Evolutionary conservation across 2,113 vertebrate species (phyloP).

Genomic region (Cavia porcellus): DNA sequence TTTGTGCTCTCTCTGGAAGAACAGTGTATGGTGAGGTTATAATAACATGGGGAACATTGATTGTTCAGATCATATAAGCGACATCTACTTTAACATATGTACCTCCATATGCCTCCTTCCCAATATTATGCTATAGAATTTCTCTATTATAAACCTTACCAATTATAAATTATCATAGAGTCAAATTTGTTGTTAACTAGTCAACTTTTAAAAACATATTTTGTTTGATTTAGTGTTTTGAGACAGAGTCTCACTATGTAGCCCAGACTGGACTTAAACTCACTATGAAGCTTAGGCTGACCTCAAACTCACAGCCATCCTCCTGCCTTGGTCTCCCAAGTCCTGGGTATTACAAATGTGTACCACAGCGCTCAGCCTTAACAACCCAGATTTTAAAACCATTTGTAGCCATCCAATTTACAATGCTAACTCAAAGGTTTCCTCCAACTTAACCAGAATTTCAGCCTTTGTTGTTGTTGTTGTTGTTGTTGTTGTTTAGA

Average conservation of each 20-base stretch:
- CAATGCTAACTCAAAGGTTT: not conserved
- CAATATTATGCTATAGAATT: not conserved
- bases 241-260: not conserved
- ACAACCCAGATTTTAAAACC: not conserved
- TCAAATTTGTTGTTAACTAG: not conserved
- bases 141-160: not conserved
- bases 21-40: not conserved
- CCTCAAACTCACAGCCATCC: not conserved
- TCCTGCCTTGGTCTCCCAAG: not conserved
- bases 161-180: not conserved
- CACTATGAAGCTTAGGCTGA: not conserved
- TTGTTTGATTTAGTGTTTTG: not conserved
- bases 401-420: not conserved
- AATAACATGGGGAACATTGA: not conserved
- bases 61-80: not conserved
- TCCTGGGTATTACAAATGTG: not conserved
- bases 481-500: not conserved
- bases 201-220: not conserved
- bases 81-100: not conserved
- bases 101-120: not conserved
- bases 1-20: not conserved
- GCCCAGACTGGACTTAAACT: not conserved
- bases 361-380: not conserved
- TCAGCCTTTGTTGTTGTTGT: not conserved
- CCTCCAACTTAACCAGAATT: not conserved